phyloP scores from a whole-genome alignment of 2,797 vertebrate species.

The Antrozous pallidus region DNA sequence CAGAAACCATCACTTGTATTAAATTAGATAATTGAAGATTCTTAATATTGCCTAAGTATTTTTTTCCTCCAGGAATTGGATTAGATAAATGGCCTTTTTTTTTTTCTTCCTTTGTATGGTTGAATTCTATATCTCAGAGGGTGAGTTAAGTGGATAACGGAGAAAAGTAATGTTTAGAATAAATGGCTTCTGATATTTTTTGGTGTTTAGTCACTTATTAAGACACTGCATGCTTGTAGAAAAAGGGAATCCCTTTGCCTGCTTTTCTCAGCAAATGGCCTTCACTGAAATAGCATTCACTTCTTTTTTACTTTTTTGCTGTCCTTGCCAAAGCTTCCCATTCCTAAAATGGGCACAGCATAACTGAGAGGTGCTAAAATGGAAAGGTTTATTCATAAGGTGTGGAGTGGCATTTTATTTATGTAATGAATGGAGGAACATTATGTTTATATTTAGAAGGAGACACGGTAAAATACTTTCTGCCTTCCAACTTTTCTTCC shows the following conservation, averaged over 20 bases:
- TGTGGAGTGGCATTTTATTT: background rate
- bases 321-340: conserved; percentile 13
- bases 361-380: background rate
- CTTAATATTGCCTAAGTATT: conserved; percentile 76
- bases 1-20: conserved; percentile 80
- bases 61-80: conserved; percentile 75
- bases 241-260: conserved; percentile 44
- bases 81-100: conserved; percentile 75
- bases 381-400: background rate
- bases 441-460: background rate
- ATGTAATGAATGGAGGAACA: background rate
- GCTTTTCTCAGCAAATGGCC: conserved; percentile 17
- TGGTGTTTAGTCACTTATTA: conserved; percentile 69
- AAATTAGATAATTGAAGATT: conserved; percentile 82
- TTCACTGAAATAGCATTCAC: conserved; percentile 12
- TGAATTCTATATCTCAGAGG: conserved; percentile 71
- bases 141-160: conserved; percentile 66
- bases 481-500: background rate
- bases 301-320: conserved; percentile 22
- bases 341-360: background rate
- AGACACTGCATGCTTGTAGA: conserved; percentile 41
- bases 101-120: conserved; percentile 25
- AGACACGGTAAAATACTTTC: background rate
- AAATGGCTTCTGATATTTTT: conserved; percentile 59
- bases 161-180: conserved; percentile 60